Percentiles rank a stretch among this genome's conserved stretches.
These are phyloP conservation scores for Empidonax alnorum DNA, from an alignment of 2,113 vertebrate species.

Conservation along the genomic window DNA sequence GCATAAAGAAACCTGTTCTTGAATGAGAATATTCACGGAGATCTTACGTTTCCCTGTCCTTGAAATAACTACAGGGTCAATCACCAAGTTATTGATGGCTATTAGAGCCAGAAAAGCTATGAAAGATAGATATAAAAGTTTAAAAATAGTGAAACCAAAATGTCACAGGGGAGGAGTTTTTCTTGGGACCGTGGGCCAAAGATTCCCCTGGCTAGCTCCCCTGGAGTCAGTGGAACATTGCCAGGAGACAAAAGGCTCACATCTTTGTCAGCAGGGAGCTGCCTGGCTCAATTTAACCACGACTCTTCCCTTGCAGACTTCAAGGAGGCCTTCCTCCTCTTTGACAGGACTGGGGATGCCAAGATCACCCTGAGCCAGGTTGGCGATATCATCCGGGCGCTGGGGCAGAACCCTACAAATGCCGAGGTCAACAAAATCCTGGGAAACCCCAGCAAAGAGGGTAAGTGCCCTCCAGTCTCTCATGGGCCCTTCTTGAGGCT, in stretches of 20 bases:
- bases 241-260: not conserved
- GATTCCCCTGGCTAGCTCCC: not conserved
- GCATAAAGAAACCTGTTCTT: not conserved
- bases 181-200: not conserved
- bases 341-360: constrained; percentile 93
- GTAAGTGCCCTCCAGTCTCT: constrained; percentile 62
- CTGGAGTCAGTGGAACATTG: not conserved
- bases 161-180: constrained; percentile 41
- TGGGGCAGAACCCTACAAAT: constrained; percentile 98
- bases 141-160: constrained; percentile 30
- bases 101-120: not conserved
- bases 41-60: not conserved
- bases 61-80: not conserved
- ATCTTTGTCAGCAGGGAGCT: not conserved
- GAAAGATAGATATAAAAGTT: constrained; percentile 3
- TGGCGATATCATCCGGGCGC: constrained; percentile 92
- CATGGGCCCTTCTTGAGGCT: not conserved
- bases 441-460: constrained; percentile 88
- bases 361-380: constrained; percentile 92
- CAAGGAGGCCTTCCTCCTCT: constrained; percentile 99
- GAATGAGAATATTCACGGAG: not conserved
- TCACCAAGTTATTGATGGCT: not conserved
- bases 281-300: not conserved
- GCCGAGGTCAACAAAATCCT: constrained; percentile 86
- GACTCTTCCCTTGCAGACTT: constrained; percentile 84